Base-by-base conservation (phyloP, 2,797 vertebrate genomes). In the Danio albolineatus region DNA sequence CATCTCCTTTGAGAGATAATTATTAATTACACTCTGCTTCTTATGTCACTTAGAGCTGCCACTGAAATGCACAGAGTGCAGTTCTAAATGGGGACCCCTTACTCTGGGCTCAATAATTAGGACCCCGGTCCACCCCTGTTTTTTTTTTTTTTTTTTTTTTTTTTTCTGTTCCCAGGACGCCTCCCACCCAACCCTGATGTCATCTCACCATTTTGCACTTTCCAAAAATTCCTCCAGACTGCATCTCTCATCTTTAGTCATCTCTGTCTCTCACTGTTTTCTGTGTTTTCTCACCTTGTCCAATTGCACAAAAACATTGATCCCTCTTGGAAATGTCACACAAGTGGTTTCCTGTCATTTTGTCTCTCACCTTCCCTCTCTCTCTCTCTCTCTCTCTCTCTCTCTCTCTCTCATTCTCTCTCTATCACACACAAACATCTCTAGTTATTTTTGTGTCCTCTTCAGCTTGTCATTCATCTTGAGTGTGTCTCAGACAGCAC, bases 321-420 rank as follows among this genome's bases (percentile, higher is more conserved):
- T 85, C 41, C 48, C 65, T 77, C 51, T 81, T 77, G 60, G 73
- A 85, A 85, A 85, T 86, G 82, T 86, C 83, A 86, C 44, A 12
- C 38, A 46, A 78, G 73, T 39, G 46, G 70, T 74, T 82, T 71
- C 46, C 13, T 76, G 48, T 67, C 57, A 61, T 49, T 76, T 61
- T 46, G 48, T 56, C 56, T 76, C 67, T 60, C 78, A 65, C 62
- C 19, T 49, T 82, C 59, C 56, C 70, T 62, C 62, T 44, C 36
- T 21, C 6, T 65, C 21, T 56, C 7, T 4, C 28, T 49, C 13
- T 41, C 8, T 21, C 28, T 3, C 17, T 62, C 13, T 48, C 36
- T 4, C 61, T n/a, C 38, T 44, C 62, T 56, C 56, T 76, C 67
- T 60, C 75, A 65, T 62, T 19, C 48, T 82, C 49, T 21, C 6